A percentile compares a stretch with the other conserved stretches of the same genome.
Evolutionary conservation across 1,140 invertebrate species (phyloP).

Genomic region (Maniola jurtina): DNA sequence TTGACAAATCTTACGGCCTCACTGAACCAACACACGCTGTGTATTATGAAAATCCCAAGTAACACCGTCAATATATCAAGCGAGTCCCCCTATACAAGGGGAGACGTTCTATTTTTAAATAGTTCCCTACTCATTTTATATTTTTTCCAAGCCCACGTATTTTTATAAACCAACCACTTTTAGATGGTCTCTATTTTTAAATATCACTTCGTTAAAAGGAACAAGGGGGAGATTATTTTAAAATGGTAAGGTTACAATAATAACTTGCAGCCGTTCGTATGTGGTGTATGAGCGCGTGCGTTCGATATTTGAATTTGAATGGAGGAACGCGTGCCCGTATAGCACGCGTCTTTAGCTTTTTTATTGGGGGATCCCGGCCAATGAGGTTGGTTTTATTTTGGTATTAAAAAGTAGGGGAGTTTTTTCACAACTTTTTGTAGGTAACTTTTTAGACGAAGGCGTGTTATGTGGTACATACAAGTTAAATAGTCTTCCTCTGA

Average conservation of each 20-base stretch:
- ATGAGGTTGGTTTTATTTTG: constrained; percentile 50
- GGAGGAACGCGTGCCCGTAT: constrained; percentile 50
- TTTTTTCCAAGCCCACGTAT: constrained; percentile 67
- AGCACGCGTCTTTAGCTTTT: constrained; percentile 70
- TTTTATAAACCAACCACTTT: constrained; percentile 55
- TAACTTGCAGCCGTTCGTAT: constrained; percentile 61
- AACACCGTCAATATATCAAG: constrained; percentile 73
- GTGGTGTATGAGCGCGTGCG: constrained; percentile 58
- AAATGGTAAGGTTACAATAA: constrained; percentile 58
- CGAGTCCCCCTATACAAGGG: constrained; percentile 65
- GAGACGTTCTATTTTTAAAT: constrained; percentile 73
- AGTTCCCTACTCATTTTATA: constrained; percentile 74
- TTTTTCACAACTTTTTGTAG: constrained; percentile 28
- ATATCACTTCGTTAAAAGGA: constrained; percentile 26
- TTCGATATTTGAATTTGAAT: constrained; percentile 67
- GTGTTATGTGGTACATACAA: neutral
- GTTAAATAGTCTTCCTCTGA: neutral
- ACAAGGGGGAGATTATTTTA: constrained; percentile 48
- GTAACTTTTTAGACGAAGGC: neutral
- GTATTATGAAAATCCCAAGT: constrained; percentile 75
- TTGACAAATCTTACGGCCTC: constrained; percentile 77
- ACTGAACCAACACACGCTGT: constrained; percentile 70
- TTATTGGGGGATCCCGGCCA: constrained; percentile 61
- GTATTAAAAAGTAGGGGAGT: constrained; percentile 39
- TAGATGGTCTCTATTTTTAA: constrained; percentile 39